Evolutionary conservation across 2,797 vertebrate genomes (phyloP).

Genomic region (Enteromius afrohamiltoni): DNA sequence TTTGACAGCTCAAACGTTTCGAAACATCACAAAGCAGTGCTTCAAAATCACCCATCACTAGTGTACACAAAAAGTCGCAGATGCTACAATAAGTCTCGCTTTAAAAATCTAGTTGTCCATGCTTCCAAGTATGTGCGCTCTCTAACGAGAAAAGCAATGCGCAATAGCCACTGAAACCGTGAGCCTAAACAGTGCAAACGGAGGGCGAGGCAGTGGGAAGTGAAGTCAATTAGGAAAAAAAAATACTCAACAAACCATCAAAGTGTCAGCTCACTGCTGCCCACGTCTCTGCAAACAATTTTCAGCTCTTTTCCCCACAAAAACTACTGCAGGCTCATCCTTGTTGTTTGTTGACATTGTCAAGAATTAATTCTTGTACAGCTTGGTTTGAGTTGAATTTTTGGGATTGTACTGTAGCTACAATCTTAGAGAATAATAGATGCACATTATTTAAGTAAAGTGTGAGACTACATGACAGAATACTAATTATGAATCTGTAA

Average conservation of each 20-base stretch:
- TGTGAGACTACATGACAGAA: not conserved
- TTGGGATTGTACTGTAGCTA: not conserved
- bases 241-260: constrained; percentile 18
- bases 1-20: not conserved
- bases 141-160: not conserved
- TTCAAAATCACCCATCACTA: no score
- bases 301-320: constrained; percentile 2
- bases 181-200: not conserved
- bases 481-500: not conserved
- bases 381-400: not conserved
- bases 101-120: not conserved
- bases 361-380: not conserved
- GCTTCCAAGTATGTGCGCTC: not conserved
- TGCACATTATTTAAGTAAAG: not conserved
- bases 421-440: not conserved
- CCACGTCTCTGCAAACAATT: not conserved
- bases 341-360: constrained; percentile 11
- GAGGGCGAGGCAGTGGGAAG: constrained; percentile 14
- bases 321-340: not conserved
- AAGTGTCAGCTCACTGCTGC: constrained; percentile 26
- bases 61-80: not conserved
- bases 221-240: constrained; percentile 25
- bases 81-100: not conserved
- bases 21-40: no score
- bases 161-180: not conserved